These are phyloP conservation scores for Vollenhovia emeryi DNA, from an alignment of 1,140 invertebrate genomes.

Conservation along the genomic window DNA sequence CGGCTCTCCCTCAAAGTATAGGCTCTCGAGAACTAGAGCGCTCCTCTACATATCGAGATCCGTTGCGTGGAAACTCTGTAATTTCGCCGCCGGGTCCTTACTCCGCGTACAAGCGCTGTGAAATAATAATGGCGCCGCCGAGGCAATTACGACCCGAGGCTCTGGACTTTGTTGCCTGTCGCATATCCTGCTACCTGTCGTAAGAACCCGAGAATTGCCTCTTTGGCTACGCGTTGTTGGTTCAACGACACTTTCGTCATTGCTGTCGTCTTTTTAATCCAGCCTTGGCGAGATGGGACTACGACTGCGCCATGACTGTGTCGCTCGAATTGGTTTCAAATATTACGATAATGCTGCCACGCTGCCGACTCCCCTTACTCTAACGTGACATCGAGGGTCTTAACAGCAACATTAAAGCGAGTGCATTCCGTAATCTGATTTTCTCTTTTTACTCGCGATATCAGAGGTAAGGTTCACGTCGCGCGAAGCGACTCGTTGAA, in stretches of 20 bases:
- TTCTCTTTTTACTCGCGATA: conserved; percentile 29
- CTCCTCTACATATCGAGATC: conserved; percentile 26
- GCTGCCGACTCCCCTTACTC: background rate
- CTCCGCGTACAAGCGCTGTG: background rate
- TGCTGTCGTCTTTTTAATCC: conserved; percentile 29
- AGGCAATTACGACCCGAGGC: conserved; percentile 54
- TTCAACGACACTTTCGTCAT: conserved; percentile 48
- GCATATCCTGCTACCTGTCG: conserved; percentile 24
- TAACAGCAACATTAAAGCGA: background rate
- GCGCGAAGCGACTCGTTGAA: background rate
- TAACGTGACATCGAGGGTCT: background rate
- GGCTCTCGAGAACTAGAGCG: conserved; percentile 25
- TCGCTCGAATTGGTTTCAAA: conserved; percentile 33
- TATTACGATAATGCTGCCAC: conserved; percentile 26
- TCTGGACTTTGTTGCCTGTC: conserved; percentile 36
- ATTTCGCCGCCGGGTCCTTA: conserved; percentile 30
- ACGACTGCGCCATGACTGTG: background rate
- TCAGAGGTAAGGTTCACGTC: background rate
- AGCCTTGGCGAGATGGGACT: background rate
- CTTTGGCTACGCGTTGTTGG: conserved; percentile 10
- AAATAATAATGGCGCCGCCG: conserved; percentile 47
- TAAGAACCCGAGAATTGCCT: conserved; percentile 36
- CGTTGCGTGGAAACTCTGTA: conserved; percentile 58
- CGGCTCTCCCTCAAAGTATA: conserved; percentile 23
- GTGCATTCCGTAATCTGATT: conserved; percentile 4